Percentiles rank a stretch among this genome's conserved stretches.
Evolutionary conservation across 2,888 invertebrate species (phyloP).

Genomic region (Cheiracanthium punctorium): DNA sequence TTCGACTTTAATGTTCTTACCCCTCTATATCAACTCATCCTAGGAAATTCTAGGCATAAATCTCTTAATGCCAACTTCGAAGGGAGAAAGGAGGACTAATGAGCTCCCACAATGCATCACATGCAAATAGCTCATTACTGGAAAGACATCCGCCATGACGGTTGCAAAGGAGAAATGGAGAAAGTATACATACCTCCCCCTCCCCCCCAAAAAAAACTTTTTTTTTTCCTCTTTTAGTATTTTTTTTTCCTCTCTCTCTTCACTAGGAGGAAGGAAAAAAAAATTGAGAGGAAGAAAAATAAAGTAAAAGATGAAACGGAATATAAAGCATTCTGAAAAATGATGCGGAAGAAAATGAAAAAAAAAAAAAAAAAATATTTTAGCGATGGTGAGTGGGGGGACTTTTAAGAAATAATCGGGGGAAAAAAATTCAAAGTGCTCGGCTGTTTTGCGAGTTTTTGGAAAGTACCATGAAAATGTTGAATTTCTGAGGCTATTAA

Average conservation of each 20-base stretch:
- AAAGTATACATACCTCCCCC: neutral
- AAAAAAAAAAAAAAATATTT: no score
- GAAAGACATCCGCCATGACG: neutral
- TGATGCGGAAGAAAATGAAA: neutral
- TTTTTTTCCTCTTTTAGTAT: no score
- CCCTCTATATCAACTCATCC: neutral
- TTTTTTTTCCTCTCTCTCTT: no score
- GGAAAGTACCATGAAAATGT: no score
- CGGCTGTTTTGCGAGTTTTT: no score
- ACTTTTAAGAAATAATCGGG: neutral
- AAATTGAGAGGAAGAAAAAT: neutral
- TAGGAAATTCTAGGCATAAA: neutral
- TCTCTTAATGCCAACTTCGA: neutral
- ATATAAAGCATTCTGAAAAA: neutral
- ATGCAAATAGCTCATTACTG: conserved; percentile 13
- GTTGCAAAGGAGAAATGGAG: neutral
- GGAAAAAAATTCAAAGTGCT: no score
- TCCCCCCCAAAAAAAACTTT: no score
- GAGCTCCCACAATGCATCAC: neutral
- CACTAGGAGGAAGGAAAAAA: neutral
- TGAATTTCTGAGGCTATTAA: no score
- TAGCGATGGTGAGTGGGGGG: no score
- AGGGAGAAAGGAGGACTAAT: neutral
- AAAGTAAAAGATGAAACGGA: neutral
- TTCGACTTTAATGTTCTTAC: no score